A percentile compares a stretch with the other conserved stretches of the same genome.
phyloP scores from a whole-genome alignment of 2,888 invertebrate species.

The Drosophila anomalata region DNA sequence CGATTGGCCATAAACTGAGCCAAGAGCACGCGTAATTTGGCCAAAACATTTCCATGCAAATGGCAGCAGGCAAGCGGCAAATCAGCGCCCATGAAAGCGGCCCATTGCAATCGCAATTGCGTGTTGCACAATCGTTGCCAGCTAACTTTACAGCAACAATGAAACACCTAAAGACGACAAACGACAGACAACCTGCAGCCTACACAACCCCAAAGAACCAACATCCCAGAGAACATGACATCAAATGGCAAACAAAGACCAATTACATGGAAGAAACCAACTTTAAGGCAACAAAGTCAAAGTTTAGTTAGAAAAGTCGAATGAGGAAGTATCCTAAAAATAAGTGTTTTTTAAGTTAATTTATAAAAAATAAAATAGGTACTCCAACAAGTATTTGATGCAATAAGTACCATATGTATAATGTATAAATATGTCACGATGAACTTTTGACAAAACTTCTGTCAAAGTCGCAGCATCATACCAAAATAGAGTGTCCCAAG shows the following conservation, averaged over 20 bases:
- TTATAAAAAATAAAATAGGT: not conserved
- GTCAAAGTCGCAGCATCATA: not conserved
- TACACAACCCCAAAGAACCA: conserved; percentile 50
- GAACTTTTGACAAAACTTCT: not conserved
- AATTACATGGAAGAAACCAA: conserved; percentile 63
- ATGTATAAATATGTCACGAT: not conserved
- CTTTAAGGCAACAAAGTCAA: conserved; percentile 15
- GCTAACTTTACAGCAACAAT: conserved; percentile 30
- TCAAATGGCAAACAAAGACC: conserved; percentile 76
- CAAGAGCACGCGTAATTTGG: conserved; percentile 75
- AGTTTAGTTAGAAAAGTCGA: not conserved
- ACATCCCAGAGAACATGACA: conserved; percentile 70
- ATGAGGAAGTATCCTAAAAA: conserved; percentile 1
- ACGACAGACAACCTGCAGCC: conserved; percentile 53
- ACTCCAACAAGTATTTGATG: not conserved
- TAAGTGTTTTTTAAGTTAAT: not conserved
- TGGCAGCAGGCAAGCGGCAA: conserved; percentile 61
- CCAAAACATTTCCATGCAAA: conserved; percentile 72
- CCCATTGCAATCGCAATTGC: conserved; percentile 61
- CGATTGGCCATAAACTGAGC: conserved; percentile 64
- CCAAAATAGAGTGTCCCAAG: conserved; percentile 38
- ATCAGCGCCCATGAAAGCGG: conserved; percentile 70
- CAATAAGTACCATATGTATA: not conserved
- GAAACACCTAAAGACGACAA: conserved; percentile 7
- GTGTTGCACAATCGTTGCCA: conserved; percentile 73